phyloP scores from a whole-genome alignment of 2,888 invertebrate genomes.

The Meteorus cinctellus region DNA sequence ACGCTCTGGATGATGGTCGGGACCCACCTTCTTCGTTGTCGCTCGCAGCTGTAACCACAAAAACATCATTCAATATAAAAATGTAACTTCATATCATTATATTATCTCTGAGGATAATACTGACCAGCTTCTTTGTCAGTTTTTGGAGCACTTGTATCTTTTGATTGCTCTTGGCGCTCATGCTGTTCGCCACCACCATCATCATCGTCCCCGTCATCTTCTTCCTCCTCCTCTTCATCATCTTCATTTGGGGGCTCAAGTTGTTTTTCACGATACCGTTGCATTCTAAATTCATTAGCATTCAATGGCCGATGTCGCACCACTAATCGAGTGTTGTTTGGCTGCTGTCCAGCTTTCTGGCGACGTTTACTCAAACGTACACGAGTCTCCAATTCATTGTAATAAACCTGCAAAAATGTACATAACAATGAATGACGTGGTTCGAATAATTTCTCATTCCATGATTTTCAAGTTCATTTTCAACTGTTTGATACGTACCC shows the following conservation, averaged over 20 bases:
- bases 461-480: background rate
- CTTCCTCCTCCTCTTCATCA: constrained; percentile 82
- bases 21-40: constrained; percentile 71
- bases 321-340: constrained; percentile 86
- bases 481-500: constrained; percentile 71
- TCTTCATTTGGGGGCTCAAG: constrained; percentile 87
- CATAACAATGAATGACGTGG: background rate
- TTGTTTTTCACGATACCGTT: constrained; percentile 89
- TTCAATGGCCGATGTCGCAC: constrained; percentile 93
- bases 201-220: constrained; percentile 71
- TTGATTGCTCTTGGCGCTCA: constrained; percentile 81
- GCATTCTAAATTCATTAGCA: constrained; percentile 89
- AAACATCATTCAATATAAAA: background rate
- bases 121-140: constrained; percentile 38
- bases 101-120: background rate
- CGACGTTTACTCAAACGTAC: constrained; percentile 95
- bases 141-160: constrained; percentile 40
- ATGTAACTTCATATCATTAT: background rate
- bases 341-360: constrained; percentile 82
- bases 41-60: constrained; percentile 63
- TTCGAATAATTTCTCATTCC: background rate
- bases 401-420: constrained; percentile 79
- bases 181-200: constrained; percentile 27
- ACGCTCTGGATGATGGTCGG: constrained; percentile 73
- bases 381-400: constrained; percentile 95